Evolutionary conservation across 2,888 invertebrate species (phyloP), one percentile per base, ranked within the genome.

Genomic region (Lasioglossum morio): DNA sequence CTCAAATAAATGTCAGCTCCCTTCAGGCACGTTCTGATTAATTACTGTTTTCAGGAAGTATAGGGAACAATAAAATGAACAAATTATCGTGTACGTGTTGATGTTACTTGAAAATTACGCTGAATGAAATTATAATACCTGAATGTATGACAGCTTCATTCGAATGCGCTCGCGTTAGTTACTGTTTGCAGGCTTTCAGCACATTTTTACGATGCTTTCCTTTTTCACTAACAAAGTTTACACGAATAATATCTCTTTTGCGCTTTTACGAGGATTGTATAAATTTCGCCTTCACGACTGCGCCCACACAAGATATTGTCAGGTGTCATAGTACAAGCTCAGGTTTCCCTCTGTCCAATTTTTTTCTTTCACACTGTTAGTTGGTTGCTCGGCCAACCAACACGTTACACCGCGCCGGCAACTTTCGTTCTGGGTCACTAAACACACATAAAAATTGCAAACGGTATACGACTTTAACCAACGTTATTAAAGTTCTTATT

Each of bases 401-500:
- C 70, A 12, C 37, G 40, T 40, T 70, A 37, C n/a, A n/a, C 70
- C 57, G 40, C 23, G 40, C 37, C n/a, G 23, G 37, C 70, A 70
- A 70, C 70, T 70, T 63, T 37, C 70, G 40, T 70, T 70, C 40
- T 70, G 70, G 70, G 37, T 70, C 70, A 70, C 70, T 70, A 70
- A 70, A 70, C 37, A 70, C 69, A 69, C 70, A 70, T 70, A 70
- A 70, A 70, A 40, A 70, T 70, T 70, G 40, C 70, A 70, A 37
- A 70, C 37, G 70, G 70, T 37, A 37, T 70, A 70, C 70, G 70
- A 40, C 70, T 70, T 70, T 70, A 70, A 70, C 70, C 70, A 40
- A 70, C 70, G 70, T 70, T 70, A 70, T 70, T 70, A 70, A 40
- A 70, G 70, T 70, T 70, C 40, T 70, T 70, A 70, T 37, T 23